Conservation (phyloP, 2,797 vertebrate genomes). For the Borostomias antarcticus region DNA sequence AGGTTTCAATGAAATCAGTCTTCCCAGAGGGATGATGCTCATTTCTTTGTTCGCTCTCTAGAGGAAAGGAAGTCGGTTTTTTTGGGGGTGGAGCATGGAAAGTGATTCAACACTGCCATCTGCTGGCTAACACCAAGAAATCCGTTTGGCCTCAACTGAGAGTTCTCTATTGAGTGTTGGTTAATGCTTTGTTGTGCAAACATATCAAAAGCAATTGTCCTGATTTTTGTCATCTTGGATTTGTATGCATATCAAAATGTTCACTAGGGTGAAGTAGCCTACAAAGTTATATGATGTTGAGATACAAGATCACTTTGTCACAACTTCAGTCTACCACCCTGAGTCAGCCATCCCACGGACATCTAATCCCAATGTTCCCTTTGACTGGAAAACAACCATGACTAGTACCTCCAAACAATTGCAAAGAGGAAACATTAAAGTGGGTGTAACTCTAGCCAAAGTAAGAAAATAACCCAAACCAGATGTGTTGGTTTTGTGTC, state of each 20-base stretch:
- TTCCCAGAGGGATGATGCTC: conserved; percentile 49
- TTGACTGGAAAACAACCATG: conserved; percentile 3
- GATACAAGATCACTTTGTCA: neutral
- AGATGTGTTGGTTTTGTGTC: conserved; percentile 16
- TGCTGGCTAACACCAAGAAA: conserved; percentile 43
- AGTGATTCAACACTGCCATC: conserved; percentile 52
- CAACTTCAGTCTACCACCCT: neutral
- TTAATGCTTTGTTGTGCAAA: neutral
- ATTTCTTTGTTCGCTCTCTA: conserved; percentile 63
- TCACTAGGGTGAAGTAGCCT: neutral
- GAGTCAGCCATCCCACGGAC: neutral
- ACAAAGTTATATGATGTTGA: no score
- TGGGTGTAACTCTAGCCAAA: conserved; percentile 7
- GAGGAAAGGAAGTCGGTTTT: conserved; percentile 34
- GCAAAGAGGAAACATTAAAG: conserved; percentile 8
- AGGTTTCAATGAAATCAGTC: conserved; percentile 54
- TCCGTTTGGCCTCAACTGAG: neutral
- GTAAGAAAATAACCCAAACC: conserved; percentile 11
- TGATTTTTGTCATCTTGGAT: no score
- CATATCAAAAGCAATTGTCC: neutral
- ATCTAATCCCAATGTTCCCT: neutral
- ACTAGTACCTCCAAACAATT: conserved; percentile 12
- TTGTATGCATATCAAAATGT: neutral
- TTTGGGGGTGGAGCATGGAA: conserved; percentile 5
- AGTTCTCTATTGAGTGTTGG: neutral